These are phyloP conservation scores for Bostrychus sinensis DNA, from an alignment of 2,113 vertebrate genomes.

Conservation along the genomic window DNA sequence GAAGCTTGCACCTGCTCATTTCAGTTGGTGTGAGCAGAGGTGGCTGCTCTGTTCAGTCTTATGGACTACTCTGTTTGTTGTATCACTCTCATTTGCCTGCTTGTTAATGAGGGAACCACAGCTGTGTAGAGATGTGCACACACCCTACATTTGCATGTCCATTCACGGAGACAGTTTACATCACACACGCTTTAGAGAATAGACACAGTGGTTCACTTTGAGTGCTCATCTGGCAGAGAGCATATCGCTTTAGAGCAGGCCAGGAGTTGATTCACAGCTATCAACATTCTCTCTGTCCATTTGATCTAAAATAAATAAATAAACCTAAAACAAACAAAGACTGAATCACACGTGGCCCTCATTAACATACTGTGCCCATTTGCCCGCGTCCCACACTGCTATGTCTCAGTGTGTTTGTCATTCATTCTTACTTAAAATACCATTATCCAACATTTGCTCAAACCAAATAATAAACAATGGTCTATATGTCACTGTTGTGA, in stretches of 20 bases:
- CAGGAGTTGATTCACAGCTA: background rate
- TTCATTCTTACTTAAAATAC: background rate
- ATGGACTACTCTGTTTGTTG: no score
- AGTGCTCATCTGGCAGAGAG: background rate
- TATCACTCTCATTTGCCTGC: conserved; percentile 6
- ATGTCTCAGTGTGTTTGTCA: background rate
- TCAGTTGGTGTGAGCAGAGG: no score
- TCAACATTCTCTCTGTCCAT: background rate
- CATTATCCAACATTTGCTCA: background rate
- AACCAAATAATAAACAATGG: background rate
- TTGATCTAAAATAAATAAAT: no score
- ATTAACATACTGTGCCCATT: background rate
- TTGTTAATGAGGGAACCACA: conserved; percentile 3
- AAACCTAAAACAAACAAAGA: background rate
- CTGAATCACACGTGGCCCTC: background rate
- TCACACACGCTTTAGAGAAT: background rate
- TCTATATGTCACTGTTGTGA: background rate
- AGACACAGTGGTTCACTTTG: background rate
- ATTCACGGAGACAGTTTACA: no score
- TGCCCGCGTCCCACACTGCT: background rate
- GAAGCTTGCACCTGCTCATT: no score
- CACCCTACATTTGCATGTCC: conserved; percentile 5
- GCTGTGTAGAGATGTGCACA: background rate
- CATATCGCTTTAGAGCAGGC: background rate
- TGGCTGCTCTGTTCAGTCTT: no score